Percentiles rank a stretch among this genome's conserved stretches.
Evolutionary conservation across 1,140 invertebrate genomes (phyloP).

Genomic region (Yoshiicerus persimilis): DNA sequence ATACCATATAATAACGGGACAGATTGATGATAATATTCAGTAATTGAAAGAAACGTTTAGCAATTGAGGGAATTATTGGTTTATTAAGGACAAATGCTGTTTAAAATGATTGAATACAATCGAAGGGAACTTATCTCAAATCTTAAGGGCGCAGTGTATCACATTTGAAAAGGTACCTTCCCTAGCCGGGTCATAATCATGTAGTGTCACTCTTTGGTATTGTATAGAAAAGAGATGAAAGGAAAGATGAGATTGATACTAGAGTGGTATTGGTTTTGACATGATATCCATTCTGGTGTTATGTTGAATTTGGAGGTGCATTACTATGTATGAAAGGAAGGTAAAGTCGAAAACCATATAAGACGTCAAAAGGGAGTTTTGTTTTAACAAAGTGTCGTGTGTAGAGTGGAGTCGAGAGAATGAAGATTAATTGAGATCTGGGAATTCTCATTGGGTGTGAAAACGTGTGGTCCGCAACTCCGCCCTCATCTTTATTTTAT

Average conservation of each 20-base stretch:
- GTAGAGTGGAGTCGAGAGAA: neutral
- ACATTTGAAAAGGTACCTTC: neutral
- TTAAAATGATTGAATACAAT: neutral
- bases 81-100: too few relatives aligned
- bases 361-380: constrained; percentile 10
- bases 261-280: neutral
- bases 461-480: constrained; percentile 38
- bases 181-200: neutral
- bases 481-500: constrained; percentile 40
- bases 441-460: constrained; percentile 44
- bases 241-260: neutral
- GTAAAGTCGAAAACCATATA: neutral
- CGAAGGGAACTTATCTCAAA: neutral
- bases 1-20: too few relatives aligned
- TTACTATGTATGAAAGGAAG: neutral
- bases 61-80: too few relatives aligned
- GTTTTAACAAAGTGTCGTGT: constrained; percentile 17
- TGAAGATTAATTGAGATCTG: constrained; percentile 44
- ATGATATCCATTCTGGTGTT: too few relatives aligned
- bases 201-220: neutral
- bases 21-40: too few relatives aligned
- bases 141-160: too few relatives aligned
- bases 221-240: neutral
- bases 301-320: neutral
- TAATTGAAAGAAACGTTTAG: too few relatives aligned